Evolutionary conservation across 2,888 invertebrate genomes (phyloP).

Genomic region (Dorcus hopei): DNA sequence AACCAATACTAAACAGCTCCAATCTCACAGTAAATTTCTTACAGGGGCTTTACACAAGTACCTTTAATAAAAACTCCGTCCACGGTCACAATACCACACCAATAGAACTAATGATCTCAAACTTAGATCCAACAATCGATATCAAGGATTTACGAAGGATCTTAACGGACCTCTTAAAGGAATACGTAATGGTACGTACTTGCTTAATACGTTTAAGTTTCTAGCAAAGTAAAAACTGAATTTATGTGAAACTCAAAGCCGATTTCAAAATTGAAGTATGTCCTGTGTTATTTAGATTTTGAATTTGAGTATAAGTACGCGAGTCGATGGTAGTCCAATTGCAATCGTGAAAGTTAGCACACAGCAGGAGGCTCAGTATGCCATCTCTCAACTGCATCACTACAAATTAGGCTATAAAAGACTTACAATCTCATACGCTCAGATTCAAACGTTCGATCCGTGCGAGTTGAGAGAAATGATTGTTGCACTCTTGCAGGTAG

Average conservation of each 20-base stretch:
- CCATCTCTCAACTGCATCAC: constrained; percentile 80
- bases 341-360: constrained; percentile 68
- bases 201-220: not conserved
- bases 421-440: constrained; percentile 71
- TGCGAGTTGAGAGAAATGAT: constrained; percentile 67
- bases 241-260: not conserved
- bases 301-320: constrained; percentile 59
- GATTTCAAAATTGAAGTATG: not conserved
- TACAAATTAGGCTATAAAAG: constrained; percentile 78
- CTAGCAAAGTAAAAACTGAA: not conserved
- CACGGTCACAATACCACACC: constrained; percentile 30
- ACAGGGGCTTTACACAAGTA: not conserved
- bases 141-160: constrained; percentile 63
- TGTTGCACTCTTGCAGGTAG: constrained; percentile 63
- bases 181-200: constrained; percentile 60
- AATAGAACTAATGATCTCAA: constrained; percentile 63
- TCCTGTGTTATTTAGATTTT: constrained; percentile 50
- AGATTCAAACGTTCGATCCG: constrained; percentile 60
- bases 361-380: constrained; percentile 64
- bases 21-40: not conserved
- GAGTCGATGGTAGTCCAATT: constrained; percentile 65
- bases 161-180: constrained; percentile 60
- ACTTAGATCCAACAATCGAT: constrained; percentile 68
- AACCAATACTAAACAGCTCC: too few species aligned
- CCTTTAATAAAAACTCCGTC: not conserved